Evolutionary conservation across 2,888 invertebrate species (phyloP).

Genomic region (Seira sanloemensis): DNA sequence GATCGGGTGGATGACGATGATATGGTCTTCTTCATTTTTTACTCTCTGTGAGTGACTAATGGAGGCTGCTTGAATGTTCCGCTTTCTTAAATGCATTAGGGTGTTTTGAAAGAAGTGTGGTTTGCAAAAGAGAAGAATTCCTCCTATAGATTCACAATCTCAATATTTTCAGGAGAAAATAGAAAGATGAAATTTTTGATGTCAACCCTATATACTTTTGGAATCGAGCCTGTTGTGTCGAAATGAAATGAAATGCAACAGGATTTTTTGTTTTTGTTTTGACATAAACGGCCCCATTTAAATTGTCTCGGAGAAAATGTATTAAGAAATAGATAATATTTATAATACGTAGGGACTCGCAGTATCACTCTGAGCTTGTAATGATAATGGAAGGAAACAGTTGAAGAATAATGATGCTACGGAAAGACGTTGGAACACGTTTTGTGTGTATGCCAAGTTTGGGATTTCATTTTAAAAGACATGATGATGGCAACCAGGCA

Average conservation of each 20-base stretch:
- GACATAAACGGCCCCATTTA: constrained; percentile 24
- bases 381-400: background rate
- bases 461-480: constrained; percentile 48
- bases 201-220: background rate
- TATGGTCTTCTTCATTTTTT: too few species aligned
- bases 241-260: constrained; percentile 19
- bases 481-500: constrained; percentile 41
- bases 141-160: too few species aligned
- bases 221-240: background rate
- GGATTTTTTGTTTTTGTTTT: constrained; percentile 40
- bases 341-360: background rate
- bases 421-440: constrained; percentile 33
- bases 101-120: too few species aligned
- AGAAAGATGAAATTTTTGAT: too few species aligned
- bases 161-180: too few species aligned
- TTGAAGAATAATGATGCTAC: background rate
- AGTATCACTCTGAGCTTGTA: background rate
- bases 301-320: constrained; percentile 14
- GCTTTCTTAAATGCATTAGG: too few species aligned
- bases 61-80: too few species aligned
- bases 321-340: background rate
- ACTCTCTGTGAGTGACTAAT: too few species aligned
- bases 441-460: constrained; percentile 53
- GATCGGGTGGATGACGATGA: too few species aligned
- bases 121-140: too few species aligned